These are phyloP conservation scores for Platysteira castanea DNA, from an alignment of 2,113 vertebrate genomes.

Conservation along the genomic window DNA sequence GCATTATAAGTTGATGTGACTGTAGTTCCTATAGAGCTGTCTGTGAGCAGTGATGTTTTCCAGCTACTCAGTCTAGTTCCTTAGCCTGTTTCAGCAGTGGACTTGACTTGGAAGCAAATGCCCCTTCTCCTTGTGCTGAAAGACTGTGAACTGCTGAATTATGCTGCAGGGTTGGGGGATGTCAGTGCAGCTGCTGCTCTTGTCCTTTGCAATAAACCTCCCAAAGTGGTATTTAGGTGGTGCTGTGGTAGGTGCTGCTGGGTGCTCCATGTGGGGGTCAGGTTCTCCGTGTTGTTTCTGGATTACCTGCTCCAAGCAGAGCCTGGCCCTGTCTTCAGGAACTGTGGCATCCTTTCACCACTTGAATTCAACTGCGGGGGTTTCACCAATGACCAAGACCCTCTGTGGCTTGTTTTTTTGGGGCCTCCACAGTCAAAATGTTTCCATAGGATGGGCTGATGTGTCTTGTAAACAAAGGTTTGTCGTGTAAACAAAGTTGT, in stretches of 20 bases:
- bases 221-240: background rate
- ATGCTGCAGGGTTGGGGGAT: accelerated
- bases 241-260: background rate
- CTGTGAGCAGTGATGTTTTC: accelerated
- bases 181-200: background rate
- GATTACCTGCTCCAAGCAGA: background rate
- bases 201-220: background rate
- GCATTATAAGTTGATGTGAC: background rate
- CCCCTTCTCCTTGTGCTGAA: background rate
- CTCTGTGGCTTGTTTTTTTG: accelerated
- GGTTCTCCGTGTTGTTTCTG: background rate
- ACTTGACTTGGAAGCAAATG: background rate
- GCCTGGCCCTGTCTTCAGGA: background rate
- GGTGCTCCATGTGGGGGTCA: background rate
- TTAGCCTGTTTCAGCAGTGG: background rate
- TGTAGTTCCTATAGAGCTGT: background rate
- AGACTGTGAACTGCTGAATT: background rate
- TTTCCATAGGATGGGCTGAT: background rate
- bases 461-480: background rate
- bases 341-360: background rate
- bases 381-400: background rate
- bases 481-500: background rate
- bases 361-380: background rate
- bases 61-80: accelerated
- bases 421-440: background rate